Evolutionary conservation across 2,888 invertebrate species (phyloP).

Genomic region (Aricia artaxerxes): DNA sequence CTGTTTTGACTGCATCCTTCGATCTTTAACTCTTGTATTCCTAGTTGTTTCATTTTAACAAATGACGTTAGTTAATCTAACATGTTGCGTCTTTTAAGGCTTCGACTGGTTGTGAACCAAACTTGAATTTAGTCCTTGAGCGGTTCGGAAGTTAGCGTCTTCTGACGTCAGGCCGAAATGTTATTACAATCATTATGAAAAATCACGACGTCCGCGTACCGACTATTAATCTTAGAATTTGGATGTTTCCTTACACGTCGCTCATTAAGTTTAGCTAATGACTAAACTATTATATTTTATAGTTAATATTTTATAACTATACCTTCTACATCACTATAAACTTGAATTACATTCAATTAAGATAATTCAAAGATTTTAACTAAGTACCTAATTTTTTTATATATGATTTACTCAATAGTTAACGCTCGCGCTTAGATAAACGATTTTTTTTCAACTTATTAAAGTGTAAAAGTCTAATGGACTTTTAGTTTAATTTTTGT

Average conservation of each 20-base stretch:
- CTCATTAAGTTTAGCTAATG: conserved; percentile 1
- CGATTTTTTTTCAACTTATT: not conserved
- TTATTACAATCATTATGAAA: conserved; percentile 59
- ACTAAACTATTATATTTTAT: conserved; percentile 7
- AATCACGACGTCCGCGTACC: conserved; percentile 73
- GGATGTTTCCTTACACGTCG: conserved; percentile 42
- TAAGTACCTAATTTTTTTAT: not conserved
- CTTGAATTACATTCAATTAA: not conserved
- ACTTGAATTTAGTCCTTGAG: conserved; percentile 57
- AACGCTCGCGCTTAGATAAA: not conserved
- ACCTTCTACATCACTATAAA: not conserved
- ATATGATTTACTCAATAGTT: not conserved
- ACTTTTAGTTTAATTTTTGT: not conserved
- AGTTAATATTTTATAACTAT: not conserved
- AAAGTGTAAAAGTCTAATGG: not conserved
- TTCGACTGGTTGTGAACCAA: conserved; percentile 24
- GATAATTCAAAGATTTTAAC: not conserved
- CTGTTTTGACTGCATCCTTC: too few relatives aligned
- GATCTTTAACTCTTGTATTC: not conserved
- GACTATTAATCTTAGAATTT: conserved; percentile 60
- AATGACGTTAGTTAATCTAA: not conserved
- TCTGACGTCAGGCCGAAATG: conserved; percentile 64
- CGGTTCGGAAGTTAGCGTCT: conserved; percentile 71
- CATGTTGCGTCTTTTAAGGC: not conserved
- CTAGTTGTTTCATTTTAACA: not conserved